Evolutionary conservation across 2,113 vertebrate genomes (phyloP).

Genomic region (Melanotaenia duboulayi): DNA sequence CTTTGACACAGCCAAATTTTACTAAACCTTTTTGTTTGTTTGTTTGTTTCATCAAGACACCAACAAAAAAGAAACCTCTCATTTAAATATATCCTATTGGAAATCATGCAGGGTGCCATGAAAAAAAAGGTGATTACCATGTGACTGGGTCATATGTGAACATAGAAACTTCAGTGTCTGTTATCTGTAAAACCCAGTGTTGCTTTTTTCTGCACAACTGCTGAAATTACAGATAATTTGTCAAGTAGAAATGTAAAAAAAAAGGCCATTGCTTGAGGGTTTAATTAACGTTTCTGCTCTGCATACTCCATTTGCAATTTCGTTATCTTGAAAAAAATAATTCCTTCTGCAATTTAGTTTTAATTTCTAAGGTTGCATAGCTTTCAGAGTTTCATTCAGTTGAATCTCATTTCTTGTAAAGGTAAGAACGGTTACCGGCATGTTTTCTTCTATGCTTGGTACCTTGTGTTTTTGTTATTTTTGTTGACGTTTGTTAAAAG

Average conservation of each 20-base stretch:
- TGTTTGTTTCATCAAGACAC: no score
- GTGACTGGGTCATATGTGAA: not conserved
- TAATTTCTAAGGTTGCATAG: not conserved
- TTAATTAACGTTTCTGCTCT: slow-evolving; percentile 14
- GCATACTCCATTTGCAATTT: not conserved
- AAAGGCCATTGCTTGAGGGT: not conserved
- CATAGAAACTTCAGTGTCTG: not conserved
- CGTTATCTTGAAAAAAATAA: not conserved
- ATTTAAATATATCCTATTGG: no score
- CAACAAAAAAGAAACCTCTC: no score
- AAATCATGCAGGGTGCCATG: no score
- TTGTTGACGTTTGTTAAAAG: not conserved
- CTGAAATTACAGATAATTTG: not conserved
- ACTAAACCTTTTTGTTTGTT: no score
- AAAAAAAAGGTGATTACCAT: not conserved
- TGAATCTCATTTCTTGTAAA: not conserved
- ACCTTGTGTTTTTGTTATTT: not conserved
- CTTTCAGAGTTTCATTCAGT: not conserved
- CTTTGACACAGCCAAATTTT: no score
- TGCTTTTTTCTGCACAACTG: not conserved
- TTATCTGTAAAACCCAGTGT: not conserved
- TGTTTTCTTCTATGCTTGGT: not conserved
- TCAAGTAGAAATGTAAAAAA: not conserved
- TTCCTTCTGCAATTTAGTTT: not conserved
- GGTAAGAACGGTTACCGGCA: not conserved